Base-by-base conservation (phyloP, 2,113 vertebrate genomes). In the Diadophis punctatus region DNA sequence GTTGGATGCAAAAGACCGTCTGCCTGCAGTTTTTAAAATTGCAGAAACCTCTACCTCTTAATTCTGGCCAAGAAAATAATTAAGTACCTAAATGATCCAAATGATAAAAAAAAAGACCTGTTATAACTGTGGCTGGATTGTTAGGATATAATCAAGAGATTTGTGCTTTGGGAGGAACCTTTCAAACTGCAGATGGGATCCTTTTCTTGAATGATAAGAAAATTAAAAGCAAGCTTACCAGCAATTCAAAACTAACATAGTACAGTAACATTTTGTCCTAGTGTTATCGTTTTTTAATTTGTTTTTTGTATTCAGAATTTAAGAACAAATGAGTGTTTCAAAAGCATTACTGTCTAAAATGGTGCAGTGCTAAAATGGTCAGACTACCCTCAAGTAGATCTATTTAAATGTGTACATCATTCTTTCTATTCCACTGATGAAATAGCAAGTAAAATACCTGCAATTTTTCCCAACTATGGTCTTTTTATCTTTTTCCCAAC, bases 1-100 rank as follows among this genome's bases (percentile, higher is more conserved):
- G 90, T 91, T 18, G 22, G n/a, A 93, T 93, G 86, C 56, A 90
- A 93, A 93, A n/a, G 30, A 80, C 74, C 8, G 0, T 8, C 18
- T 14, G 3, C 14, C 27, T 8, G 68, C 55, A 2, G 63, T 34
- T 55, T 80, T 51, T 46, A 23, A 30, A 87, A 23, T 2, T 87
- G 0, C 16, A 2, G 86, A 34, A 52, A 90, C 48, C 53, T 51
- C 51, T 89, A 39, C 68, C 55, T n/a, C 85, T 93, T 55, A 60
- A 43, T 22, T 10, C 0, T 25, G 46, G 1, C 12, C 92, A 90
- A 74, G 16, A 10, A 51, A 80, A 80, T 39, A 80, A 80, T 22
- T 10, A 43, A 90, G 55, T 63, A 55, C 46, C 43, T 74, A 34
- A 51, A 16, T 16, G 20, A 7, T 88, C 1, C 53, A 88, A 56